Conservation (phyloP, 37 sponge, comb jelly and placozoan species). For the Haliclona indistincta region DNA sequence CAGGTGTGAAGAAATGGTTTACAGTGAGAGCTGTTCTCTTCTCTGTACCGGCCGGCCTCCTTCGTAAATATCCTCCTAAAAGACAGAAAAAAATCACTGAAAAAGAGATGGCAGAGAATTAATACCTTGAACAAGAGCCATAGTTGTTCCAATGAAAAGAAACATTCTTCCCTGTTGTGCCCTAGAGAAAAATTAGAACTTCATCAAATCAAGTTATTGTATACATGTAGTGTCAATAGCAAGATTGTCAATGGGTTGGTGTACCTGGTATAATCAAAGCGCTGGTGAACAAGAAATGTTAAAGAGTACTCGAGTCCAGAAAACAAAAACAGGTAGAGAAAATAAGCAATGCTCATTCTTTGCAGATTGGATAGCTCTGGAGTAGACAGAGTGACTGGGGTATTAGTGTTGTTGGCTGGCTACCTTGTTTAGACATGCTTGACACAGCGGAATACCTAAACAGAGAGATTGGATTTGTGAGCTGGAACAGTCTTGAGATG, state of each 20-base stretch:
- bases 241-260: not conserved
- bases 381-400: not conserved
- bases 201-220: no score
- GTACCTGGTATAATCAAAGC: constrained; percentile 78
- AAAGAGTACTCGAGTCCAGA: constrained; percentile 93
- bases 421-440: constrained; percentile 47
- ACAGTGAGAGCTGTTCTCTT: constrained; percentile 69
- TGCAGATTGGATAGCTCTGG: constrained; percentile 58
- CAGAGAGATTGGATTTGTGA: constrained; percentile 86
- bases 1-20: no score
- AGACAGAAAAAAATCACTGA: not conserved
- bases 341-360: constrained; percentile 60
- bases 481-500: constrained; percentile 51
- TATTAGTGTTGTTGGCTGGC: not conserved
- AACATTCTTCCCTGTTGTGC: constrained; percentile 94
- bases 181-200: no score
- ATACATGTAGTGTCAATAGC: not conserved
- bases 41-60: constrained; percentile 65
- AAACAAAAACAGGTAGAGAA: constrained; percentile 88
- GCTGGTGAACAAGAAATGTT: constrained; percentile 82
- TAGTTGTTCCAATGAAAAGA: constrained; percentile 82
- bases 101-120: not conserved
- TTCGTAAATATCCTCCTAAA: constrained; percentile 72
- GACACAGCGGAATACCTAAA: constrained; percentile 72
- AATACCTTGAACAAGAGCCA: constrained; percentile 86